Base-by-base conservation (phyloP, 2,888 invertebrate genomes). In the Cephus pulcher region DNA sequence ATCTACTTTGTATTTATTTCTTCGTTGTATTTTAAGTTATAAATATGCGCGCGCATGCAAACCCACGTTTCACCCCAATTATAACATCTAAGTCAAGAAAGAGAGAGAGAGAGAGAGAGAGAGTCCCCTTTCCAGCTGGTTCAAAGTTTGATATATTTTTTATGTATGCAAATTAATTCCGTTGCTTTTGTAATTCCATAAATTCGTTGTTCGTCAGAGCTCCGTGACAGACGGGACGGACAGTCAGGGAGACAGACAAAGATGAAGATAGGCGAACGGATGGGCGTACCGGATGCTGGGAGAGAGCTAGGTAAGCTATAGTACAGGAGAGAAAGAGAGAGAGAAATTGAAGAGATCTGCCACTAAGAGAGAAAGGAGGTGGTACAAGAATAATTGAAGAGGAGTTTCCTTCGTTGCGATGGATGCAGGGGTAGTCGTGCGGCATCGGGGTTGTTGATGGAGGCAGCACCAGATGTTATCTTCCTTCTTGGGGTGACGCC, bases 331-430 rank as follows among this genome's bases (percentile, higher is more conserved):
- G 74, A 74, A 69, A 77, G 70, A n/a, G 82, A 82, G 78, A 77
- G 78, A 77, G 70, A 33, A 70, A 33, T 70, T 33, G 70, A 30
- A 35, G 40, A 15, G 40, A 40, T 15, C 40, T 40, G 40, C 40
- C 40, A 40, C 40, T 40, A 40, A 40, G 40, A 40, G 40, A 40
- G 40, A 40, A 40, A 40, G 76, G 77, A 85, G 84, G 76, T 82
- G 85, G 84, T 85, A 87, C 87, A 89, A 89, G 89, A 89, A 89
- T 89, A 89, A 89, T 89, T 89, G 89, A 89, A 89, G 89, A 87
- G 88, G 89, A 89, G 89, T 89, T 89, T 89, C 89, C 89, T 88
- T 84, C 86, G 83, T 81, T 80, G 82, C 82, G 81, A 80, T 84
- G 86, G 83, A 83, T 86, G 81, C 83, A 82, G 82, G 80, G 83